Evolutionary conservation across 2,797 vertebrate species (phyloP).

Genomic region (Chromobotia macracanthus): DNA sequence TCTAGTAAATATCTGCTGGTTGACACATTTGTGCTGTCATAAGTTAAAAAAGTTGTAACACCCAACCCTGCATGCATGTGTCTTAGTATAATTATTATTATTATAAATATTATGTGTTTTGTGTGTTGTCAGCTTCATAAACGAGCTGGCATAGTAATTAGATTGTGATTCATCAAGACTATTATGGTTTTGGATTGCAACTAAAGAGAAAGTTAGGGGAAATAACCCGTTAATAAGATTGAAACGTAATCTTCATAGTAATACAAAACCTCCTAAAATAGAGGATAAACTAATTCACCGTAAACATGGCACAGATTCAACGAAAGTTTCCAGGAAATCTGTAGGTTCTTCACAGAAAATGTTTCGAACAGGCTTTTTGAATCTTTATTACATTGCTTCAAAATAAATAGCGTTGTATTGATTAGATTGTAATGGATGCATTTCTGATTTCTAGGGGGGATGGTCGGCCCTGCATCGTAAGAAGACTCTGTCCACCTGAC

Average conservation of each 20-base stretch:
- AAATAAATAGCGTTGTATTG: conserved; percentile 20
- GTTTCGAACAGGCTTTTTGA: conserved; percentile 3
- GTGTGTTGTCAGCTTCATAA: conserved; percentile 2
- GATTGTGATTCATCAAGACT: not conserved
- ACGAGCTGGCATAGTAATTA: conserved; percentile 10
- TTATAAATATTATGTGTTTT: not conserved
- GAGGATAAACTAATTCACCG: conserved; percentile 4
- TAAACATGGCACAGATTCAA: conserved; percentile 15
- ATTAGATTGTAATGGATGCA: not conserved
- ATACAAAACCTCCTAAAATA: conserved; percentile 7
- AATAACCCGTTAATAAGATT: conserved; percentile 1
- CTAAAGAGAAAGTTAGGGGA: conserved; percentile 2
- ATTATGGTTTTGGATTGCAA: conserved; percentile 30
- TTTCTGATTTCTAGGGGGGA: conserved; percentile 35
- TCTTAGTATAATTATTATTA: not conserved
- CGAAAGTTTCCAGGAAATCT: conserved; percentile 8
- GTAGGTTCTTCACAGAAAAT: not conserved
- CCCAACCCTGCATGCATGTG: not conserved
- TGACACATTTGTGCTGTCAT: not conserved
- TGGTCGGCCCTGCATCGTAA: conserved; percentile 30
- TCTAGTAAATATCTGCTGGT: not conserved
- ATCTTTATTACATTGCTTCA: conserved; percentile 1
- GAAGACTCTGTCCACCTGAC: conserved; percentile 57
- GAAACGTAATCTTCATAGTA: not conserved
- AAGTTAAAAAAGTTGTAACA: not conserved